Evolutionary conservation across 1,140 invertebrate genomes (phyloP), one percentile per base, ranked within the genome.

Genomic region (Lordiphosa stackelbergi): DNA sequence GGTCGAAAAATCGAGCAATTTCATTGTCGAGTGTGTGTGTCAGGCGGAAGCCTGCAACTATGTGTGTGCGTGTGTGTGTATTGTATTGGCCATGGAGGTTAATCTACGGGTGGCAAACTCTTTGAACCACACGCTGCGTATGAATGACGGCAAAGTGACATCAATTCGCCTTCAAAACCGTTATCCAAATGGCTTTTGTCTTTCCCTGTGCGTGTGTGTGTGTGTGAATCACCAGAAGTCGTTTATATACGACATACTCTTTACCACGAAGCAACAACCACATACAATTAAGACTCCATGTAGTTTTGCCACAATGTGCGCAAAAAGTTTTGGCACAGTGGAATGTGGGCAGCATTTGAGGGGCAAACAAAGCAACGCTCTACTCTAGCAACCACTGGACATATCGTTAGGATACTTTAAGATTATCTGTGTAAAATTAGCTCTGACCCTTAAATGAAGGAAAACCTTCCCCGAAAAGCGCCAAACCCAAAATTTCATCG

Each of bases 101-200:
- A 60, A 66, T 60, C 66, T 60, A 40, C 24, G 35, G 53, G 31
- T 11, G 48, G 13, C 28, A 31, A 31, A 31, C 34, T 31, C 19
- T 43, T n/a, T 19, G 16, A n/a, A 40, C 28, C 61, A 36, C 37
- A 31, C 48, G 42, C 37, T 31, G 41, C 57, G 49, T 61, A 61
- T 66, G 57, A 69, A 69, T 66, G 66, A 66, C 61, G 55, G 40
- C 61, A 24, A 60, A 66, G 62, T 61, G 66, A 69, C 62, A 69
- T 69, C 62, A 66, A 69, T 69, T 61, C 66, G 47, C 47, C 42
- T 65, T 60, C 66, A 69, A 69, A 55, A 52, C 38, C 48, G 47
- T 53, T 63, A 66, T 62, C 52, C 55, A 38, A 16, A 46, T 53
- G 9, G 55, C 47, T 38, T 31, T 34, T 53, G 38, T 52, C 13